These are phyloP conservation scores for Nemapogon koenigi DNA, from an alignment of 2,888 invertebrate species.

Conservation along the genomic window DNA sequence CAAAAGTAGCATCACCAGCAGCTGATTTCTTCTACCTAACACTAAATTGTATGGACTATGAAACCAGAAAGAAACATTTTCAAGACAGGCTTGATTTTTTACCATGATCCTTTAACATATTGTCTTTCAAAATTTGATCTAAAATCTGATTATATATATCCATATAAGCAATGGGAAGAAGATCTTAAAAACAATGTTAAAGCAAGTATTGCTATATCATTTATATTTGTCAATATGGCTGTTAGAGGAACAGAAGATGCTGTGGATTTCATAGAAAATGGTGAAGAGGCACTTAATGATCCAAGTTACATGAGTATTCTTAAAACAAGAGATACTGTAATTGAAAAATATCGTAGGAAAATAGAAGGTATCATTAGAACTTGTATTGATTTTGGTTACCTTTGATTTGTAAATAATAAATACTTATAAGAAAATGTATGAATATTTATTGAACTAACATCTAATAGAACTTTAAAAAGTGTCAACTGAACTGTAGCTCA, in stretches of 20 bases:
- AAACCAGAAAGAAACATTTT: background rate
- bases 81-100: slow-evolving; percentile 7
- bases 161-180: slow-evolving; percentile 1
- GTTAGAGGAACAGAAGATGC: background rate
- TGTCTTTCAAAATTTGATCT: slow-evolving; percentile 2
- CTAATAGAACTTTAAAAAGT: too few species aligned
- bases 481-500: too few species aligned
- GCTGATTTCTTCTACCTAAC: background rate
- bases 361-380: too few species aligned
- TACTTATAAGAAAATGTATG: too few species aligned
- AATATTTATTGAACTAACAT: too few species aligned
- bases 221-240: background rate
- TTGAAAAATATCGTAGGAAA: too few species aligned
- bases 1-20: background rate
- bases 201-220: background rate
- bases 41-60: background rate
- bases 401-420: too few species aligned
- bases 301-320: too few species aligned
- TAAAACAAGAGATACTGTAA: too few species aligned
- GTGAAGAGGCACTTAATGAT: too few species aligned
- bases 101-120: slow-evolving; percentile 1
- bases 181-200: slow-evolving; percentile 3
- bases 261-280: too few species aligned
- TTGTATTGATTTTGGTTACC: too few species aligned
- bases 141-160: slow-evolving; percentile 1